A percentile compares a stretch with the other conserved stretches of the same genome.
phyloP scores from a whole-genome alignment of 2,797 vertebrate species.

The Hippoglossus hippoglossus region DNA sequence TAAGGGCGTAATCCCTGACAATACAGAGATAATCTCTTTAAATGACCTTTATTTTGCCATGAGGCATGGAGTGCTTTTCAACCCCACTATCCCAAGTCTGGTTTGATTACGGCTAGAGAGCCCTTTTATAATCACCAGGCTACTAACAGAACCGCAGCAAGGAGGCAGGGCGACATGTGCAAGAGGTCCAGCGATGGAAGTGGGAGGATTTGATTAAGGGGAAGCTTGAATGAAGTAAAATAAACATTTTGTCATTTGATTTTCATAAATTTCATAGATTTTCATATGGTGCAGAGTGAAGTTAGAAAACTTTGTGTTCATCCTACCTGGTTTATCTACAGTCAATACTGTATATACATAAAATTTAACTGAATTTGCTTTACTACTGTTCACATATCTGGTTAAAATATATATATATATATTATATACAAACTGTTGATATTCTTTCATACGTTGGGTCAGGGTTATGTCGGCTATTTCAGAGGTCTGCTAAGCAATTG shows the following conservation, averaged over 20 bases:
- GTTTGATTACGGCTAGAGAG: slow-evolving; percentile 70
- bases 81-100: slow-evolving; percentile 62
- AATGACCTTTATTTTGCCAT: slow-evolving; percentile 82
- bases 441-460: too few species aligned
- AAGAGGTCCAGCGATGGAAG: slow-evolving; percentile 8
- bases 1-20: slow-evolving; percentile 81
- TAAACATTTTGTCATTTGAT: neutral
- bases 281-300: too few species aligned
- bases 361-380: too few species aligned
- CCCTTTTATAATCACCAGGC: slow-evolving; percentile 62
- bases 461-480: too few species aligned
- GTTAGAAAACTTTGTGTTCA: too few species aligned
- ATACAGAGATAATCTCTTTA: slow-evolving; percentile 83
- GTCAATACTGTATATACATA: too few species aligned
- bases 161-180: slow-evolving; percentile 26
- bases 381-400: too few species aligned
- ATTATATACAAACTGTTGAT: too few species aligned
- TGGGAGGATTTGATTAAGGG: neutral
- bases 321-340: too few species aligned
- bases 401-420: too few species aligned
- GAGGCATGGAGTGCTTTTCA: slow-evolving; percentile 75
- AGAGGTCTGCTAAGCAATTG: too few species aligned
- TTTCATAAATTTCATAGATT: too few species aligned
- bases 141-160: slow-evolving; percentile 16
- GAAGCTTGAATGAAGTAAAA: neutral